A percentile compares a stretch with the other conserved stretches of the same genome.
These are phyloP conservation scores for Sinohyriopsis cumingii DNA, from an alignment of 2,888 invertebrate species.

Conservation along the genomic window DNA sequence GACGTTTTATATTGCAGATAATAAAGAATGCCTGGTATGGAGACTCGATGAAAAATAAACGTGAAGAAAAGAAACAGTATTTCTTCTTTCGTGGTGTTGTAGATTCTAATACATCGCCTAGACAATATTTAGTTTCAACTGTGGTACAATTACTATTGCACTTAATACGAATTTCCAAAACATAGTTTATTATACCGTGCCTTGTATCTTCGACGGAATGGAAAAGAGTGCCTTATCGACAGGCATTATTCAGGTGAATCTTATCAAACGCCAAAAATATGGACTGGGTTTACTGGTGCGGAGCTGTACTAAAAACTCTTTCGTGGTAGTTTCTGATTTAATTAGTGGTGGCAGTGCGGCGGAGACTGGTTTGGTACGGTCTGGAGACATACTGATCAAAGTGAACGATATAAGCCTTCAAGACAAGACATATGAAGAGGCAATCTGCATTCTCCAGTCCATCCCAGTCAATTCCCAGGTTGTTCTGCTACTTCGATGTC, in stretches of 20 bases:
- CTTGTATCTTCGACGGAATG: neutral
- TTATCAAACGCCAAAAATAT: constrained; percentile 55
- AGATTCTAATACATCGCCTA: no score
- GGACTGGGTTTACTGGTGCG: constrained; percentile 67
- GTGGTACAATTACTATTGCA: no score
- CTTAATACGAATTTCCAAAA: no score
- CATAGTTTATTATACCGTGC: no score
- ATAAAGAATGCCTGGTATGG: no score
- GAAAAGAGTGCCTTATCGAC: constrained; percentile 6
- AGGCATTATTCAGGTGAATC: constrained; percentile 62
- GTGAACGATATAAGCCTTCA: constrained; percentile 64
- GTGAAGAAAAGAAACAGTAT: no score
- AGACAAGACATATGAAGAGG: constrained; percentile 60
- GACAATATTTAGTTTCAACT: no score
- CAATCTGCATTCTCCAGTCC: constrained; percentile 54
- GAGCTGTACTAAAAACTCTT: constrained; percentile 54
- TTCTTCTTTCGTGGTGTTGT: no score
- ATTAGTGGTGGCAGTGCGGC: constrained; percentile 64
- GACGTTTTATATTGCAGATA: no score
- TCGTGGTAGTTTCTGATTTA: constrained; percentile 63
- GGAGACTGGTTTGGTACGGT: constrained; percentile 63
- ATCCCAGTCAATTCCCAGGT: constrained; percentile 57
- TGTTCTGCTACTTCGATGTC: constrained; percentile 60
- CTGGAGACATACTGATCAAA: constrained; percentile 65
- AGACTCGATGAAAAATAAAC: no score